Conservation (phyloP, 2,797 vertebrate species). For the Alcedo atthis region DNA sequence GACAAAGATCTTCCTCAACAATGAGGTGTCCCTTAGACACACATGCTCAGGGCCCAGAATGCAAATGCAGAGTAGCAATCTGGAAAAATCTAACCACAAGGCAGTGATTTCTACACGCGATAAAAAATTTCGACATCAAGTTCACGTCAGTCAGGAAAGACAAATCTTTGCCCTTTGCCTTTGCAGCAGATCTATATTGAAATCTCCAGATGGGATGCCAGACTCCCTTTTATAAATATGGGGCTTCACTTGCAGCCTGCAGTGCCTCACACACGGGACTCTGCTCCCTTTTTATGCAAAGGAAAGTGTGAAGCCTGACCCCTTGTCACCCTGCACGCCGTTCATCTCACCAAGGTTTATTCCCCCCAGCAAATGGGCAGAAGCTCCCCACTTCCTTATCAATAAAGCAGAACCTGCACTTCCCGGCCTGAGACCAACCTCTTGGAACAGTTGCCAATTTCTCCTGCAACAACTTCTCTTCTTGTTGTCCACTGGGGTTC, state of each 20-base stretch:
- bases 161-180: background rate
- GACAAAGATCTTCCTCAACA: background rate
- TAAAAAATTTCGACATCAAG: background rate
- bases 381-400: background rate
- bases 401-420: background rate
- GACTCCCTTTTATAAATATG: background rate
- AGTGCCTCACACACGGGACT: background rate
- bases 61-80: background rate
- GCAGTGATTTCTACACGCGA: background rate
- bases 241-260: background rate
- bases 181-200: background rate
- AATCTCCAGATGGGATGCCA: background rate
- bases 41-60: background rate
- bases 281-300: background rate
- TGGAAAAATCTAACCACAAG: slow-evolving; percentile 14
- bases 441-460: background rate
- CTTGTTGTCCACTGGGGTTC: background rate
- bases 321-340: background rate
- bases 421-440: background rate
- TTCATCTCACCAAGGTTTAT: background rate
- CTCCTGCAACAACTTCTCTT: background rate
- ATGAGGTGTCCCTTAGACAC: background rate
- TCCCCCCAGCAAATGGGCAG: background rate
- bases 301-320: background rate
- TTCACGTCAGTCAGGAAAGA: background rate